These are phyloP conservation scores for Rhinichthys osculus DNA, from an alignment of 2,797 vertebrate species.

Conservation along the genomic window DNA sequence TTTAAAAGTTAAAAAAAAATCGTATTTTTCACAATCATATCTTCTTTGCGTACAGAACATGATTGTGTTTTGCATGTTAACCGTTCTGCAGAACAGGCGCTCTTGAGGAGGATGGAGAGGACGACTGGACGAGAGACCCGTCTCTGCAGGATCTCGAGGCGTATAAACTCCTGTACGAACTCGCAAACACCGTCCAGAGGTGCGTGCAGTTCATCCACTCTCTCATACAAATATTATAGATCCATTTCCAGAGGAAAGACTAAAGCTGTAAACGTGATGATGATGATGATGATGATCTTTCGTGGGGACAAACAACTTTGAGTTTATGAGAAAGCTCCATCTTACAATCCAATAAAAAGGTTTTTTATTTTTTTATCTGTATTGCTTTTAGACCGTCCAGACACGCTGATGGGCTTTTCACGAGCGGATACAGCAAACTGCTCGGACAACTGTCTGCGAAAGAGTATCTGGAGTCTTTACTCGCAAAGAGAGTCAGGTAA, in stretches of 20 bases:
- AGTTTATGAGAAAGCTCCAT: not conserved
- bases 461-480: constrained; percentile 85
- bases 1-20: not conserved
- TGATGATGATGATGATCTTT: not conserved
- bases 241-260: not conserved
- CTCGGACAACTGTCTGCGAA: constrained; percentile 85
- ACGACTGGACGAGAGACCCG: constrained; percentile 53
- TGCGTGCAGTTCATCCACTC: constrained; percentile 1
- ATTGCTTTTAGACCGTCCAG: constrained; percentile 76
- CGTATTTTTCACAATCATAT: too few relatives aligned
- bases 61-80: not conserved
- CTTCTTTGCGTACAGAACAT: not conserved
- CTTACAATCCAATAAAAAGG: not conserved
- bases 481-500: constrained; percentile 85
- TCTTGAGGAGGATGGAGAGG: constrained; percentile 45
- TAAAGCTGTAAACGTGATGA: not conserved
- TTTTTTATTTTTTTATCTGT: not conserved
- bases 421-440: constrained; percentile 84
- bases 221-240: not conserved
- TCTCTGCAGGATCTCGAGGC: constrained; percentile 58
- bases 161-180: constrained; percentile 64
- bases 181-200: constrained; percentile 60
- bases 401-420: constrained; percentile 86
- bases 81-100: constrained; percentile 43
- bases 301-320: not conserved